Evolutionary conservation across 2,888 invertebrate species (phyloP).

Genomic region (Volucella inflata): DNA sequence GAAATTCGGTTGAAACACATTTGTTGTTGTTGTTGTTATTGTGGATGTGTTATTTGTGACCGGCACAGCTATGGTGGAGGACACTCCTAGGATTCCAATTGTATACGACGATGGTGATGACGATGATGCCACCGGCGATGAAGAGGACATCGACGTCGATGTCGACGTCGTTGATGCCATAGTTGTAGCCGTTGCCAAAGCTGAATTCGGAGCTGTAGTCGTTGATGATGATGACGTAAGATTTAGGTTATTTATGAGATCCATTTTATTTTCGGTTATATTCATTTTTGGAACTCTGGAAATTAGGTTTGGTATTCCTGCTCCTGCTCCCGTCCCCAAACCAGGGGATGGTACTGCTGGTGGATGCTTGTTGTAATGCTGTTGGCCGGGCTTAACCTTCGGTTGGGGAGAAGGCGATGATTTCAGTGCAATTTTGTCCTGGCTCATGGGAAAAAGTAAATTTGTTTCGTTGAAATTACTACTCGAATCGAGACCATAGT

Average conservation of each 20-base stretch:
- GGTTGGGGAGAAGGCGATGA: slow-evolving; percentile 46
- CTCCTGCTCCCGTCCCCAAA: slow-evolving; percentile 27
- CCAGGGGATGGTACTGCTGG: slow-evolving; percentile 23
- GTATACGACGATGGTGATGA: slow-evolving; percentile 63
- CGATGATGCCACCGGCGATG: slow-evolving; percentile 57
- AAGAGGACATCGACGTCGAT: slow-evolving; percentile 65
- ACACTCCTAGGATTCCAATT: slow-evolving; percentile 53
- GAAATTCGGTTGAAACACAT: slow-evolving; percentile 65
- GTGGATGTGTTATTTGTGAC: slow-evolving; percentile 26
- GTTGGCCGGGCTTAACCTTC: slow-evolving; percentile 76
- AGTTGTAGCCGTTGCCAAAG: background rate
- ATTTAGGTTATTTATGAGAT: slow-evolving; percentile 80
- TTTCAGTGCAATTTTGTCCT: slow-evolving; percentile 75
- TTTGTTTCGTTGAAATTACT: slow-evolving; percentile 76
- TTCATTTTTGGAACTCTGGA: slow-evolving; percentile 80
- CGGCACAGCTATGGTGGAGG: slow-evolving; percentile 33
- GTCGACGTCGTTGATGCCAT: slow-evolving; percentile 78
- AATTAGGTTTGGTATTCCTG: slow-evolving; percentile 69
- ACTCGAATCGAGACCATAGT: slow-evolving; percentile 79
- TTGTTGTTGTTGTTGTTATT: slow-evolving; percentile 67
- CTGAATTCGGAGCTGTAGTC: slow-evolving; percentile 30
- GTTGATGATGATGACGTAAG: slow-evolving; percentile 78
- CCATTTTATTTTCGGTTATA: slow-evolving; percentile 83
- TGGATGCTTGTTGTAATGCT: slow-evolving; percentile 66
- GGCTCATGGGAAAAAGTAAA: slow-evolving; percentile 76